Evolutionary conservation across 2,113 vertebrate genomes (phyloP).

Genomic region (Ictalurus furcatus): DNA sequence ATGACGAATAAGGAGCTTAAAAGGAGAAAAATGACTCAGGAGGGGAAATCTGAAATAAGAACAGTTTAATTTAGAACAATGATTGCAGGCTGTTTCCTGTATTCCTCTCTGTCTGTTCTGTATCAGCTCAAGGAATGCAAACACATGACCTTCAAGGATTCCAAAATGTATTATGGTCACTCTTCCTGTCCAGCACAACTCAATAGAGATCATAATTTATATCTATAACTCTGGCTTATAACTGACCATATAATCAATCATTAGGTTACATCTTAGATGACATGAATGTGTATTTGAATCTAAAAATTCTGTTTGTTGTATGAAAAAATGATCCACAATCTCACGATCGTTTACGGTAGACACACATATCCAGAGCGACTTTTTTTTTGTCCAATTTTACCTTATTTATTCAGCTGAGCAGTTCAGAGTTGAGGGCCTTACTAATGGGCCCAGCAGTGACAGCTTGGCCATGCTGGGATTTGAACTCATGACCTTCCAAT

Average conservation of each 20-base stretch:
- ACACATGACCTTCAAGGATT: slow-evolving; percentile 1
- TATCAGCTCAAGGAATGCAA: background rate
- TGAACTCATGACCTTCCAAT: background rate
- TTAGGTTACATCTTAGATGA: background rate
- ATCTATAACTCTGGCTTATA: background rate
- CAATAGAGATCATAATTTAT: background rate
- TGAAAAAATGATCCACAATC: background rate
- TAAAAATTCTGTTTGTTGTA: background rate
- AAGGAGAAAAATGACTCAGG: background rate
- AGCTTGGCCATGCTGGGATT: background rate
- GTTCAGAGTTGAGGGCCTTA: background rate
- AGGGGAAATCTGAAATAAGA: background rate
- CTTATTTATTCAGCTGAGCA: background rate
- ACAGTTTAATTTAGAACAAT: background rate
- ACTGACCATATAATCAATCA: background rate
- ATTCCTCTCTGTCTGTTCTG: background rate
- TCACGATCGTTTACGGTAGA: background rate
- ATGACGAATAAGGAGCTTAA: background rate
- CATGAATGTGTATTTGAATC: background rate
- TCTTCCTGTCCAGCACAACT: background rate
- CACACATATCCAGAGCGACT: too few relatives aligned
- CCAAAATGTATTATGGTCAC: background rate
- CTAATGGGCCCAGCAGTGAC: background rate
- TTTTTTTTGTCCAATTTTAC: background rate
- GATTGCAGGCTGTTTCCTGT: background rate